phyloP scores from a whole-genome alignment of 2,113 vertebrate genomes.

The Cebus imitator region DNA sequence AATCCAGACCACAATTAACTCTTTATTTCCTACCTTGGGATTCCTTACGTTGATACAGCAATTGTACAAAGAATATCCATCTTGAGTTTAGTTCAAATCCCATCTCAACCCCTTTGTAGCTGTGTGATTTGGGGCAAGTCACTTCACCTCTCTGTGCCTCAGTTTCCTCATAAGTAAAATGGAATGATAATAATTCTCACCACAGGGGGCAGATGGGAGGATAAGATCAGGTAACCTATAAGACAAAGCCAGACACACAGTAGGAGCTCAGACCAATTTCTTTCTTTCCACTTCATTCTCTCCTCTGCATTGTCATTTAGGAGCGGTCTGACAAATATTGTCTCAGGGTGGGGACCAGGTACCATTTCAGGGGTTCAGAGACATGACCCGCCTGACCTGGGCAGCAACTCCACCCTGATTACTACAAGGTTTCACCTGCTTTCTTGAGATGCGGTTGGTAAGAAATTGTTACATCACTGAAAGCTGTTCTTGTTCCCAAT shows the following conservation, averaged over 20 bases:
- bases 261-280: background rate
- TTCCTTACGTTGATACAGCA: background rate
- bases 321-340: background rate
- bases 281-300: background rate
- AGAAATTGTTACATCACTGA: background rate
- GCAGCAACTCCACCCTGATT: background rate
- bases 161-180: constrained; percentile 9
- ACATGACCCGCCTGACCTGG: background rate
- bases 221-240: background rate
- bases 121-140: background rate
- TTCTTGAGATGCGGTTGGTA: background rate
- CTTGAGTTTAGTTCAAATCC: background rate
- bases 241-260: background rate
- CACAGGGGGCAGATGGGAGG: background rate
- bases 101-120: background rate
- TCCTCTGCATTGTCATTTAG: background rate
- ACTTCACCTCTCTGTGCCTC: background rate
- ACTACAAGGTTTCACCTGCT: background rate
- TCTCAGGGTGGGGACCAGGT: background rate
- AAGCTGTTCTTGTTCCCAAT: background rate
- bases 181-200: background rate
- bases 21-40: background rate
- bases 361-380: background rate
- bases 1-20: background rate
- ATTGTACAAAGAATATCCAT: background rate